Evolutionary conservation across 2,888 invertebrate genomes (phyloP).

Genomic region (Oithona nana): DNA sequence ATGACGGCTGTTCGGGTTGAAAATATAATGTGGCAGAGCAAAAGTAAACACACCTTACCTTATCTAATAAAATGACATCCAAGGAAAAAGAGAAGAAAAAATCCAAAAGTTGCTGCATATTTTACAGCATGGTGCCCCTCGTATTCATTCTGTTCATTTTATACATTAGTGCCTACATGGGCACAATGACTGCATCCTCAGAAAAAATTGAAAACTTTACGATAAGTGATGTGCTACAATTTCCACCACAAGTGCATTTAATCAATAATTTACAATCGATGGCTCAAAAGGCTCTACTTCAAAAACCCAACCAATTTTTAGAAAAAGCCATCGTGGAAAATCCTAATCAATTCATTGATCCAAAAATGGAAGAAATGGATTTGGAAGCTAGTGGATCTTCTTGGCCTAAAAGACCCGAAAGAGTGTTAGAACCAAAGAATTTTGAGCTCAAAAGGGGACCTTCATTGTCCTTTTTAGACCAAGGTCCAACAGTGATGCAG

Average conservation of each 20-base stretch:
- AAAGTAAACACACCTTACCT: too few relatives aligned
- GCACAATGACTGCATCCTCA: not conserved
- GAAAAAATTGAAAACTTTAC: not conserved
- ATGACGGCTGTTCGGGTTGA: too few relatives aligned
- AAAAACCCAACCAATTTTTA: not conserved
- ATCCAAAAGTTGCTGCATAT: too few relatives aligned
- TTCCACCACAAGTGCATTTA: not conserved
- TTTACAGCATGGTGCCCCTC: constrained; percentile 39
- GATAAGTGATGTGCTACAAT: not conserved
- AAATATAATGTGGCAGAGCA: too few relatives aligned
- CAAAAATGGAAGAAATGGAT: not conserved
- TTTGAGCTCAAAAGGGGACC: not conserved
- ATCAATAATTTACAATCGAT: not conserved
- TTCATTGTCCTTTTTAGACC: not conserved
- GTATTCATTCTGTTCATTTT: constrained; percentile 30
- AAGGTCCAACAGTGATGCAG: not conserved
- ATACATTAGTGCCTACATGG: not conserved
- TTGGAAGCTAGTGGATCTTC: not conserved
- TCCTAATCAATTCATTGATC: not conserved
- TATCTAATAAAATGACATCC: too few relatives aligned
- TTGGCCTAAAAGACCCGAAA: not conserved
- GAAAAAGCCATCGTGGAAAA: not conserved
- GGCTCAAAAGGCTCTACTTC: not conserved
- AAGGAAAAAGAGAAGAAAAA: too few relatives aligned
- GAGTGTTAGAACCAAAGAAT: not conserved